Conservation (phyloP, 2,113 vertebrate species). For the Callospermophilus lateralis region DNA sequence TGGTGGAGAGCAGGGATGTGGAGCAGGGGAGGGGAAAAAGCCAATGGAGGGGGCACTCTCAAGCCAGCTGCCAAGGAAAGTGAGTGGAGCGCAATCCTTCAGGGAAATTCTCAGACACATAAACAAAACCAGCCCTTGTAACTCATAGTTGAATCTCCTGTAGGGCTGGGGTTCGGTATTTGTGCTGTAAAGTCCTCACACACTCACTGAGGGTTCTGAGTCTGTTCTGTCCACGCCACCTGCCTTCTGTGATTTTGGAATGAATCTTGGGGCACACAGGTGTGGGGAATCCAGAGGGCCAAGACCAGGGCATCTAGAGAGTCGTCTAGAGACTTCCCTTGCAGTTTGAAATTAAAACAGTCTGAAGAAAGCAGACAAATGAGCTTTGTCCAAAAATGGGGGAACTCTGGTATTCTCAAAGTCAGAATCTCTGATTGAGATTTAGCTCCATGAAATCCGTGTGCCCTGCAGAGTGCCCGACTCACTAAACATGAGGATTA, state of each 20-base stretch:
- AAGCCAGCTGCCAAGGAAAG: rapidly evolving
- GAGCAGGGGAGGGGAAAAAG: background rate
- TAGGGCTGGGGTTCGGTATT: background rate
- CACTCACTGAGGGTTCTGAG: background rate
- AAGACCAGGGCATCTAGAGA: background rate
- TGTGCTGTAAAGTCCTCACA: background rate
- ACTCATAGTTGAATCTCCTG: background rate
- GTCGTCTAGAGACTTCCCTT: background rate
- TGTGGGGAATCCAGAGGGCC: background rate
- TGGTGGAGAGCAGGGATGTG: background rate
- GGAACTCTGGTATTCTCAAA: background rate
- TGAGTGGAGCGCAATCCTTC: background rate
- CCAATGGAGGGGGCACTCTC: rapidly evolving
- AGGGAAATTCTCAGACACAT: background rate
- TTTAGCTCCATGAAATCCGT: background rate
- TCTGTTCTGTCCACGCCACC: background rate
- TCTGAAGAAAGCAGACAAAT: background rate
- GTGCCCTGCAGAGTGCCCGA: background rate
- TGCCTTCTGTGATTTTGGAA: background rate
- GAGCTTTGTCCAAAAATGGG: background rate
- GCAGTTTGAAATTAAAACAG: background rate
- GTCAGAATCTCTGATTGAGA: background rate
- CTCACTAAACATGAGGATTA: background rate
- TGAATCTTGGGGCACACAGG: background rate
- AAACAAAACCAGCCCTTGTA: background rate